Evolutionary conservation across 2,113 vertebrate genomes (phyloP), one percentile per base, ranked within the genome.

Genomic region (Apteryx mantelli): DNA sequence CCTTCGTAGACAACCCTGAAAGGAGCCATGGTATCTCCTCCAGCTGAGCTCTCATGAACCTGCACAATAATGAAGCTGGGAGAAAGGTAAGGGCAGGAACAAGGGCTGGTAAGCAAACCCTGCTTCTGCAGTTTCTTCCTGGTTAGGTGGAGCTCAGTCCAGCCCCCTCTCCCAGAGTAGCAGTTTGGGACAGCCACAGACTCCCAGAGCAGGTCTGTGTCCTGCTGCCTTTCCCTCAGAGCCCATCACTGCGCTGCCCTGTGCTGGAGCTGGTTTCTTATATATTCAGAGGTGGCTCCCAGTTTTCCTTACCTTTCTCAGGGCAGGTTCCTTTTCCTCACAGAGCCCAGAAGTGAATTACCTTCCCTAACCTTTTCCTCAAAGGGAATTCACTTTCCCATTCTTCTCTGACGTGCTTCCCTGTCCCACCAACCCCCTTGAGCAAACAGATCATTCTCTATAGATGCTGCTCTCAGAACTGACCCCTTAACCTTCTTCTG

Each of bases 1-100:
- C 98, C 9, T 98, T 99, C 2, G 96, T 98, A 82, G 98, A 98
- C 36, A 98, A 97, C 87, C 97, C 98, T 0, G 98, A 99, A 92
- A 97, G 98, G 70, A 98, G 97, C 53, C 89, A 77, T 1, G 95
- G 98, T 4, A 25, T 98, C 65, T 98, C 98, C 5, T 98, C 98
- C n/a, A 98, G 98, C 58, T 61, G 82, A 63, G 97, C 70, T 0
- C 98, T 99, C 65, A 98, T 98, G 98, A 98, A 98, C 88, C 97
- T 98, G 56, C 98, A 98, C 80, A 99, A 97, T 93, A 98, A 98
- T 0, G 98, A 98, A 94, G 98, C 98, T 6, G 98, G 98, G 38
- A 96, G 98, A 64, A 98, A 98, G 98, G 98, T 98, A 55, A 74
- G 90, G 42, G 34, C 40, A 79, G 76, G 50, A 85, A 13, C 7